Evolutionary conservation across 2,888 invertebrate genomes (phyloP), one percentile per base, ranked within the genome.

Genomic region (Drymonia ruficornis): DNA sequence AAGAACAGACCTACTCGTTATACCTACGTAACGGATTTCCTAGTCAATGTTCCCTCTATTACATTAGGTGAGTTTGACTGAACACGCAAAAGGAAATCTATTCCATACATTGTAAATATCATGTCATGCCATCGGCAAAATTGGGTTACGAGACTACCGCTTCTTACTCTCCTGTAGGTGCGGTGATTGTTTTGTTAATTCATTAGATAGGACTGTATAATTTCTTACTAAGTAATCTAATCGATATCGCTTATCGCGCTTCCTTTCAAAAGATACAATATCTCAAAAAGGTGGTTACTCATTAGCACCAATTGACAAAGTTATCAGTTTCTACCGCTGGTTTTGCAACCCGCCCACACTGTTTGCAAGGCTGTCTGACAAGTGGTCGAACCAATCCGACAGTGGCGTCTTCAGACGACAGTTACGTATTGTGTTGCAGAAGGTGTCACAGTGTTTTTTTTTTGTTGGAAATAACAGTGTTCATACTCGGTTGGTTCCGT

Each of bases 351-450:
- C 61, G 49, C 68, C 63, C 60, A 49, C 50, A 52, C 56, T 53
- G 52, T 54, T 49, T 51, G 49, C 62, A 56, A 64, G 61, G 55
- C 58, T 63, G 61, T 44, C 52, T 38, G 55, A 51, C 54, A 59
- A 49, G 50, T 36, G 42, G 34, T 49, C 60, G 45, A 45, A 28
- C 23, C 69, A 65, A 72, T 69, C 66, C 55, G 57, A 47, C 56
- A 52, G 70, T 61, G 63, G 54, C 67, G 59, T 74, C 76, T 76
- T 66, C 60, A 52, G 53, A 52, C 58, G 75, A 74, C 81, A 75
- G 81, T 81, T 77, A 77, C 69, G 72, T 69, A 57, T 72, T 74
- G 68, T 69, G 70, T 74, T 75, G 68, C 64, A 61, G 68, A 70
- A 73, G 63, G 56, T 54, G 57, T 59, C 53, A 48, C 40, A 56